These are phyloP conservation scores for Peromyscus nudipes DNA, from an alignment of 2,797 vertebrate genomes.

Conservation along the genomic window DNA sequence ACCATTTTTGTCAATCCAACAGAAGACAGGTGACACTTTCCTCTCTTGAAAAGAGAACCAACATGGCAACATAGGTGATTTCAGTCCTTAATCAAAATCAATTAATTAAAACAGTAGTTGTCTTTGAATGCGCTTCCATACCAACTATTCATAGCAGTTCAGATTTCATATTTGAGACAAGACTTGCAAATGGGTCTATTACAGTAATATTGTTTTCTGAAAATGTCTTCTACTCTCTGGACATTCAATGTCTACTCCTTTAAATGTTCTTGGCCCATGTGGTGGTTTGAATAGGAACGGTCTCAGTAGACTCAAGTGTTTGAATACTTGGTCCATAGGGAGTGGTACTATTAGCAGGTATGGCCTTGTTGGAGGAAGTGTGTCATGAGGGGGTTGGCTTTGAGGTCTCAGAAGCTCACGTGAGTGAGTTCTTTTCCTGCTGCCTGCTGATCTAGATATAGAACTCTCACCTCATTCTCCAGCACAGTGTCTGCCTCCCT, in stretches of 20 bases:
- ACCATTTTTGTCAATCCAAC: not conserved
- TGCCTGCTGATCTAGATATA: not conserved
- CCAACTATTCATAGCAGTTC: not conserved
- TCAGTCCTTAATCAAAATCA: not conserved
- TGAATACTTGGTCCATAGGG: not conserved
- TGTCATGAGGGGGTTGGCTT: not conserved
- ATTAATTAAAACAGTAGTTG: not conserved
- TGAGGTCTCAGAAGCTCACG: not conserved
- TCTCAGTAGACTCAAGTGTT: not conserved
- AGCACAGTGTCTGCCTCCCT: not conserved
- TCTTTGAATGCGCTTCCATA: not conserved
- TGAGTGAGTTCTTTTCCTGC: not conserved
- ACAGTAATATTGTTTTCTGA: not conserved
- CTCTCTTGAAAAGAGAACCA: constrained; percentile 2
- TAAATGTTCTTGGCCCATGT: not conserved
- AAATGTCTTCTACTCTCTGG: not conserved
- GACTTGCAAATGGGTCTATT: not conserved
- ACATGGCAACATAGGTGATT: not conserved
- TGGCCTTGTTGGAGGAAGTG: not conserved
- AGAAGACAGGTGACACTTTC: not conserved
- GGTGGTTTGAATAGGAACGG: not conserved
- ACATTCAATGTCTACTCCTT: not conserved
- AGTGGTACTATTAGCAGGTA: not conserved
- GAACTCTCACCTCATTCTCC: not conserved
- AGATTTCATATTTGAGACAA: constrained; percentile 20